Conservation (phyloP, 2,888 invertebrate species). For the Agonopterix alstromeriana region DNA sequence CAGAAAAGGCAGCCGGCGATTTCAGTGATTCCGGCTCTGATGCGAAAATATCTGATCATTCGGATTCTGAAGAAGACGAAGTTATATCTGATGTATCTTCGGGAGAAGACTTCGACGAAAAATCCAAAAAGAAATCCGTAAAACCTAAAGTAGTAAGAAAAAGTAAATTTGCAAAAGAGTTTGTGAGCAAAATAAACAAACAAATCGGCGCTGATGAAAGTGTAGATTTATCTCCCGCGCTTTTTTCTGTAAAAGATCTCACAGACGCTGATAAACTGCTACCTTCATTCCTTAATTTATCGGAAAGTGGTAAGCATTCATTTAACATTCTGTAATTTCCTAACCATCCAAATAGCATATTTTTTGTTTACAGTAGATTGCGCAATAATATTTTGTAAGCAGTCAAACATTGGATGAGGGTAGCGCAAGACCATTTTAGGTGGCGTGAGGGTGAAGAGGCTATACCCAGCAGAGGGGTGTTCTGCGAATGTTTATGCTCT, state of each 20-base stretch:
- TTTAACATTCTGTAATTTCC: neutral
- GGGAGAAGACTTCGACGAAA: constrained; percentile 40
- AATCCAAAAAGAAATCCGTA: constrained; percentile 19
- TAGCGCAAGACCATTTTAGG: too few relatives aligned
- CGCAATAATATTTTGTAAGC: too few relatives aligned
- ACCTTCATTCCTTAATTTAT: constrained; percentile 61
- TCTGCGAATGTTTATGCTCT: too few relatives aligned
- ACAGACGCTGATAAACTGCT: constrained; percentile 63
- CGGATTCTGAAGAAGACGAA: constrained; percentile 50
- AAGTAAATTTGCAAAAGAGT: constrained; percentile 39
- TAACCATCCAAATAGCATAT: too few relatives aligned
- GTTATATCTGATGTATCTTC: constrained; percentile 35
- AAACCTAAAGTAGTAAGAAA: constrained; percentile 15
- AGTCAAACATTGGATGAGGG: too few relatives aligned
- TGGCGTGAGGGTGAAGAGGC: too few relatives aligned
- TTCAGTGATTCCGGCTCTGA: constrained; percentile 73
- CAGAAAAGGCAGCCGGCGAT: constrained; percentile 38
- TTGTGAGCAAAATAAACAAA: constrained; percentile 44
- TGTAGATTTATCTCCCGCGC: constrained; percentile 19
- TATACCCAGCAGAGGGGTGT: too few relatives aligned
- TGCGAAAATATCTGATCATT: constrained; percentile 52
- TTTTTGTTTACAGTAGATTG: too few relatives aligned
- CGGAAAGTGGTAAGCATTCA: constrained; percentile 62
- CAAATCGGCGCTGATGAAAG: constrained; percentile 30
- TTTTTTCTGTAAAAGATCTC: constrained; percentile 58